Percentiles rank a stretch among this genome's conserved stretches.
Conservation (phyloP, 1,140 invertebrate genomes). For the Coptotermes formosanus region DNA sequence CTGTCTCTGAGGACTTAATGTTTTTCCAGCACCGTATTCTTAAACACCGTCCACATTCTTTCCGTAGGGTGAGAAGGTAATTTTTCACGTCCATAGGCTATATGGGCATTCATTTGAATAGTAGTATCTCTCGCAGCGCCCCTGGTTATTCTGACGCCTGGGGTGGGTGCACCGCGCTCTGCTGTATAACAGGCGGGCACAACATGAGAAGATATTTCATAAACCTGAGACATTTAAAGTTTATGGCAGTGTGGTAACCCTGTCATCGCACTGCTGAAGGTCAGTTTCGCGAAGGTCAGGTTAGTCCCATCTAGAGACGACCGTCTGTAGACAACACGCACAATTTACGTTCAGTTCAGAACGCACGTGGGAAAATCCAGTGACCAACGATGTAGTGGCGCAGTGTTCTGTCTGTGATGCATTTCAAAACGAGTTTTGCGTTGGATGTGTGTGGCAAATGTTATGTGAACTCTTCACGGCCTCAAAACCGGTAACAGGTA, state of each 20-base stretch:
- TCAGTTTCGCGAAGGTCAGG: neutral
- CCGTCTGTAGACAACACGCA: neutral
- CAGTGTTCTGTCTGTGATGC: neutral
- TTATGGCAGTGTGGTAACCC: neutral
- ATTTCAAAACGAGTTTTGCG: neutral
- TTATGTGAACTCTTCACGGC: neutral
- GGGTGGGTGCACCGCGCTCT: too few species aligned
- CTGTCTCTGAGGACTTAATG: too few species aligned
- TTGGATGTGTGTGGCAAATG: neutral
- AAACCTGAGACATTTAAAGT: neutral
- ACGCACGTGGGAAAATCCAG: neutral
- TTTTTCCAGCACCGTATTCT: too few species aligned
- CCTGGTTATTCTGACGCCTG: too few species aligned
- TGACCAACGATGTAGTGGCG: neutral
- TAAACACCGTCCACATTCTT: too few species aligned
- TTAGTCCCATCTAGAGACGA: neutral
- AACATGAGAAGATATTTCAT: too few species aligned
- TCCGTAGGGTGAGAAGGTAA: too few species aligned
- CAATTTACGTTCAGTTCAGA: neutral
- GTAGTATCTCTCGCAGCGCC: too few species aligned
- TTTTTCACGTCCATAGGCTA: too few species aligned
- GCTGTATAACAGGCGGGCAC: too few species aligned
- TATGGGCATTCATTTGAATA: too few species aligned
- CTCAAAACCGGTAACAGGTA: too few species aligned
- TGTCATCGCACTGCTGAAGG: neutral